Evolutionary conservation across 2,113 vertebrate genomes (phyloP).

Genomic region (Aramus guarauna): DNA sequence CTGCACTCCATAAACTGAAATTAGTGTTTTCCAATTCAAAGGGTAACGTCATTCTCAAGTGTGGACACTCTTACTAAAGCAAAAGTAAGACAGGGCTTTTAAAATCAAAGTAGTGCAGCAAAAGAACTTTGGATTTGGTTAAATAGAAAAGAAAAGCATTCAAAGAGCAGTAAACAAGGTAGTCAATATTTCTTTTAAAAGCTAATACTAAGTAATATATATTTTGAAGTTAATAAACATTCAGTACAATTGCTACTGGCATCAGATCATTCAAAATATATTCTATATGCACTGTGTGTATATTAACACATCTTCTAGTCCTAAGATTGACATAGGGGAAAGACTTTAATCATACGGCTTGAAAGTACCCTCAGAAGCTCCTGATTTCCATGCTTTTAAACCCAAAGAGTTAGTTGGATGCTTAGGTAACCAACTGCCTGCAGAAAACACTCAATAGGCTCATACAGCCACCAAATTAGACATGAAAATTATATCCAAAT

Average conservation of each 20-base stretch:
- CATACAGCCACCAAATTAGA: constrained; percentile 26
- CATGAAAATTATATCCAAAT: constrained; percentile 44
- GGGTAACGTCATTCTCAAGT: background rate
- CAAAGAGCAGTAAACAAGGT: constrained; percentile 35
- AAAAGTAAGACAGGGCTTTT: background rate
- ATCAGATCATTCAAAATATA: background rate
- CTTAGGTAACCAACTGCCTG: constrained; percentile 18
- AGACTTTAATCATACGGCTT: background rate
- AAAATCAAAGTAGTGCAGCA: background rate
- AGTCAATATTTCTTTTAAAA: constrained; percentile 39
- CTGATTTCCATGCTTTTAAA: background rate
- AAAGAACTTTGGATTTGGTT: constrained; percentile 25
- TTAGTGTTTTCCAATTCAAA: background rate
- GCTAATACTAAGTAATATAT: background rate
- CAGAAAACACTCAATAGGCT: constrained; percentile 1
- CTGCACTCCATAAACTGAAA: background rate
- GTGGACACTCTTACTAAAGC: background rate
- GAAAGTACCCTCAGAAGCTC: background rate
- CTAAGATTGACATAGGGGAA: background rate
- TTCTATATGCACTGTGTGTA: no score
- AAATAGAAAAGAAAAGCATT: background rate
- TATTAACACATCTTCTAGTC: background rate
- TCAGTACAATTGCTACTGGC: background rate
- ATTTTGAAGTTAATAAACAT: background rate
- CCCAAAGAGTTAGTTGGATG: background rate